Evolutionary conservation across 2,888 invertebrate genomes (phyloP).

Genomic region (Smittia aterrima): DNA sequence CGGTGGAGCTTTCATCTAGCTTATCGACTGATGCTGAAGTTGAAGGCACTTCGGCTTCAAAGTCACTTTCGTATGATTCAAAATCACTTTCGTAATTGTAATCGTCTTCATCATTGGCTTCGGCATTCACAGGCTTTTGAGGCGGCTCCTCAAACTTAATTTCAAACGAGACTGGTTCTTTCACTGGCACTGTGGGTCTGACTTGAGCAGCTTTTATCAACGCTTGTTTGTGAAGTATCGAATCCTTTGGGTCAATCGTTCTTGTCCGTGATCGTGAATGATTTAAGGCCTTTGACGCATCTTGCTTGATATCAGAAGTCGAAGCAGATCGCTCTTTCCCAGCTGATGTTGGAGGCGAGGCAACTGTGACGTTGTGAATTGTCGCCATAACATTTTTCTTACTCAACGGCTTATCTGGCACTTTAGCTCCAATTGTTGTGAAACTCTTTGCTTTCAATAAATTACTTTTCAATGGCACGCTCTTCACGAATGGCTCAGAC

Average conservation of each 20-base stretch:
- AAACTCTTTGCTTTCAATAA: background rate
- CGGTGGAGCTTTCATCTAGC: background rate
- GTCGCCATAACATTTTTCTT: constrained; percentile 51
- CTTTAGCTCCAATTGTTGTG: constrained; percentile 19
- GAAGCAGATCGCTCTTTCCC: background rate
- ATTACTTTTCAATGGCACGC: background rate
- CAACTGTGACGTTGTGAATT: constrained; percentile 52
- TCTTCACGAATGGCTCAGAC: background rate
- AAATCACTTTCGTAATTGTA: constrained; percentile 58
- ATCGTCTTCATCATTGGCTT: constrained; percentile 42
- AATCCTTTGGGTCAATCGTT: constrained; percentile 49
- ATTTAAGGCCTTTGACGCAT: background rate
- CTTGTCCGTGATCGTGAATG: constrained; percentile 45
- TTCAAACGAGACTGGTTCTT: constrained; percentile 51
- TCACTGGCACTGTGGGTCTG: constrained; percentile 41
- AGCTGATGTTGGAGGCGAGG: constrained; percentile 49
- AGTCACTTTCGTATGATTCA: constrained; percentile 61
- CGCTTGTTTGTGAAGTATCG: constrained; percentile 46
- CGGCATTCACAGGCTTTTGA: constrained; percentile 26
- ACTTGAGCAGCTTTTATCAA: constrained; percentile 44
- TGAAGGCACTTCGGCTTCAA: constrained; percentile 52
- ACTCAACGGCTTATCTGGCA: background rate
- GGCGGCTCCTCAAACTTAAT: constrained; percentile 47
- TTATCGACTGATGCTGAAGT: constrained; percentile 32
- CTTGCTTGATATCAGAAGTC: constrained; percentile 13